Base-by-base conservation (phyloP, 2,797 vertebrate genomes). In the Gouania willdenowi region DNA sequence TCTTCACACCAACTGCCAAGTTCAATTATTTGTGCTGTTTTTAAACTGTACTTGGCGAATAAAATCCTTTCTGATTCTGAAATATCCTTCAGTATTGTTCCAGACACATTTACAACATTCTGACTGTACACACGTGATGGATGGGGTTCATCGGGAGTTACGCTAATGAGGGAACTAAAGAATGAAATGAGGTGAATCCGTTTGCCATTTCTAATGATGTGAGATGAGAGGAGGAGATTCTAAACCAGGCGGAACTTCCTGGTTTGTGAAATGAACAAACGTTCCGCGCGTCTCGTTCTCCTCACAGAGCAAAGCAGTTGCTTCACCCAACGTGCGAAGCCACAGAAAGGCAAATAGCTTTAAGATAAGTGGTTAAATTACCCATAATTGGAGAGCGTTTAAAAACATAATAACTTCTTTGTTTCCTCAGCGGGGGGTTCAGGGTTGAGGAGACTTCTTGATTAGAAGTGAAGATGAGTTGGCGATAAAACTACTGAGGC, bases 361-460 rank as follows among this genome's bases (percentile, higher is more conserved):
- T 50, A 80, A 81, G 75, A 83, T 68, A 77, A 70, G 66, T 71
- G 11, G 55, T 52, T 74, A 76, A 82, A 84, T 84, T 80, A 78
- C 43, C 65, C 54, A 44, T 83, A 86, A 86, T 84, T 81, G 79
- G 77, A 77, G 77, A 81, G 71, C 75, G 81, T 82, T 86, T 86
- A 83, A 82, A 83, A 77, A 59, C 79, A 82, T 86, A 77, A 84
- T 82, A 82, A 83, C 74, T 71, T 79, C 65, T 81, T 71, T 78
- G 80, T 82, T 68, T 79, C 66, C 80, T 62, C 80, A 79, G 84
- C 77, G 63, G 82, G 82, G 70, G 79, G 73, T 62, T 67, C 33
- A 38, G 54, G 39, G 54, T 52, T 38, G 48, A 72, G 65, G 74
- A 83, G 70, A 70, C 74, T 64, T 75, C 84, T 76, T 83, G 79